Percentiles rank a stretch among this genome's conserved stretches.
These are phyloP conservation scores for Stratiomys singularior DNA, from an alignment of 2,888 invertebrate species.

Conservation along the genomic window DNA sequence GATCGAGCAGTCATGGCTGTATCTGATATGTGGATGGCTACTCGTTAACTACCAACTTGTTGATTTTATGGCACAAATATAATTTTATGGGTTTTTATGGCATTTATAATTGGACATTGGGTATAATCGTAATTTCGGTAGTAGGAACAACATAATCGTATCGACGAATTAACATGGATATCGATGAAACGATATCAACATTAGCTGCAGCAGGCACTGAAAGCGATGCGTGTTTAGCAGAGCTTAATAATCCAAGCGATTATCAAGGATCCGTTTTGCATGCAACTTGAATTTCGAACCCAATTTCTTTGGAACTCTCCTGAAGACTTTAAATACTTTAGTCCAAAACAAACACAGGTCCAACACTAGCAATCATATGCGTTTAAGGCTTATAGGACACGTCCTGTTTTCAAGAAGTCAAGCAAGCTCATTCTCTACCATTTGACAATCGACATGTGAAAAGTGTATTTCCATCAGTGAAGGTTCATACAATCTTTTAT, in stretches of 20 bases:
- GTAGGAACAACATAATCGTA: conserved; percentile 20
- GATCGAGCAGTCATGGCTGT: not conserved
- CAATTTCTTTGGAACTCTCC: no score
- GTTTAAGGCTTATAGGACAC: no score
- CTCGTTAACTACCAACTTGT: conserved; percentile 4
- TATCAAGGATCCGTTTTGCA: no score
- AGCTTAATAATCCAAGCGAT: conserved; percentile 9
- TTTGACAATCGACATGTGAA: no score
- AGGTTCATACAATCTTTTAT: no score
- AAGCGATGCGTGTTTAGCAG: not conserved
- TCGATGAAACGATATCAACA: not conserved
- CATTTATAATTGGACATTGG: not conserved
- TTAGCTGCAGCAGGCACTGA: not conserved
- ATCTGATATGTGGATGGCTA: not conserved
- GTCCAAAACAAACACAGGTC: no score
- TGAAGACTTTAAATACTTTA: no score
- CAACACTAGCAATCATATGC: no score
- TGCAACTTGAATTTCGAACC: no score
- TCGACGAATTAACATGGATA: not conserved
- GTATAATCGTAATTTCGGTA: conserved; percentile 28
- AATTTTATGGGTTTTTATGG: conserved; percentile 9
- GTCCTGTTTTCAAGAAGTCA: no score
- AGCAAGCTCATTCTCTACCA: no score
- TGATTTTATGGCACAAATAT: conserved; percentile 39
- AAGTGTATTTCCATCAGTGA: no score